Conservation (phyloP, 2,797 vertebrate species). For the Catamblyrhynchus diadema region DNA sequence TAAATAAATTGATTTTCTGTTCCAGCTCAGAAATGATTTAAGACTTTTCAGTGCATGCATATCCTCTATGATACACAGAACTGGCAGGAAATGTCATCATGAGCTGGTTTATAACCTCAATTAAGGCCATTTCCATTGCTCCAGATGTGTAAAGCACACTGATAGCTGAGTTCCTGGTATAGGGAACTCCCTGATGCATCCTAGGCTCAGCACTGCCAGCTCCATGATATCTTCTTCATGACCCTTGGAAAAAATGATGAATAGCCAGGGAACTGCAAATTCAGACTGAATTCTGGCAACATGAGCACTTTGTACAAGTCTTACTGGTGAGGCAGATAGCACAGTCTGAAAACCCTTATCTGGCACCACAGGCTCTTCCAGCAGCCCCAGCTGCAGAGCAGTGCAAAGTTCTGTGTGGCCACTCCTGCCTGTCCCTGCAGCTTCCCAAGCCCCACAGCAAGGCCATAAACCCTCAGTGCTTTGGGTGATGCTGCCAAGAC, state of each 20-base stretch:
- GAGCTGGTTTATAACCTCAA: slow-evolving; percentile 41
- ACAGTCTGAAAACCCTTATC: neutral
- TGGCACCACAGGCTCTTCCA: neutral
- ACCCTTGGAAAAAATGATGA: slow-evolving; percentile 29
- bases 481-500: neutral
- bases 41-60: neutral
- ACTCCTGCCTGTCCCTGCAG: neutral
- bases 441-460: neutral
- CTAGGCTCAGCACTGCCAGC: slow-evolving; percentile 5
- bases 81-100: slow-evolving; percentile 44
- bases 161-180: neutral
- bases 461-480: neutral
- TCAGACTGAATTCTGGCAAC: neutral
- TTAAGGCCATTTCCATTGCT: slow-evolving; percentile 49
- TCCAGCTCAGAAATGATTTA: slow-evolving; percentile 33
- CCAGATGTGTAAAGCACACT: slow-evolving; percentile 52
- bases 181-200: slow-evolving; percentile 16
- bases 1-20: slow-evolving; percentile 41
- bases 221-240: slow-evolving; percentile 22
- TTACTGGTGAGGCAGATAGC: neutral
- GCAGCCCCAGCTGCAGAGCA: neutral
- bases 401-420: neutral
- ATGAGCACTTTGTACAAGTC: neutral
- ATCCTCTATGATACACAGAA: neutral
- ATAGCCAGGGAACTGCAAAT: slow-evolving; percentile 12